Evolutionary conservation across 2,113 vertebrate genomes (phyloP).

Genomic region (Sardina pilchardus): DNA sequence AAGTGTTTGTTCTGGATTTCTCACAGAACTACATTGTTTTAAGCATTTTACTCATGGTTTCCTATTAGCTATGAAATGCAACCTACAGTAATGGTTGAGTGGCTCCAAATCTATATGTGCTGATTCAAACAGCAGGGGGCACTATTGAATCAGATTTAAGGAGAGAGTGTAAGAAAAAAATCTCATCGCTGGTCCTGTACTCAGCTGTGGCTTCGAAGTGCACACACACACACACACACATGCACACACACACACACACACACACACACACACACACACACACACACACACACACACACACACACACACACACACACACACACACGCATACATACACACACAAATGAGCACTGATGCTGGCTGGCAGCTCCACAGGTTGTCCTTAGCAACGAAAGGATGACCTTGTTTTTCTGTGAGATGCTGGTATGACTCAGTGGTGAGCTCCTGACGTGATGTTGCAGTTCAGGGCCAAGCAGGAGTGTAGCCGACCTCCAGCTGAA

Average conservation of each 20-base stretch:
- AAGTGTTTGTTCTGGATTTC: background rate
- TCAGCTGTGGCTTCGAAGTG: background rate
- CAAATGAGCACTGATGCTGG: background rate
- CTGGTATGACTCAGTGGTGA: background rate
- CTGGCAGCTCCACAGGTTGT: constrained; percentile 3
- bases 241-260: no score
- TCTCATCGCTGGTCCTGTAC: background rate
- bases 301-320: background rate
- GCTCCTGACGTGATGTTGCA: background rate
- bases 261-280: background rate
- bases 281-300: constrained; percentile 3
- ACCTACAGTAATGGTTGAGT: background rate
- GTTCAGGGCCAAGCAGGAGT: background rate
- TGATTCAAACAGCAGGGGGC: background rate
- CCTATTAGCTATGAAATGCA: background rate
- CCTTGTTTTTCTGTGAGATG: constrained; percentile 21
- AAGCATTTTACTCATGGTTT: background rate
- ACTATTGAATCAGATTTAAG: background rate
- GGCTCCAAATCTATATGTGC: background rate
- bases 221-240: background rate
- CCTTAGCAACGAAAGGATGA: background rate
- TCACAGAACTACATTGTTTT: background rate
- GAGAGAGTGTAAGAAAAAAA: background rate
- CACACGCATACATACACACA: constrained; percentile 6
- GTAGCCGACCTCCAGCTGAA: background rate